A percentile compares a stretch with the other conserved stretches of the same genome.
phyloP scores from a whole-genome alignment of 2,113 vertebrate species.

The Lathamus discolor region DNA sequence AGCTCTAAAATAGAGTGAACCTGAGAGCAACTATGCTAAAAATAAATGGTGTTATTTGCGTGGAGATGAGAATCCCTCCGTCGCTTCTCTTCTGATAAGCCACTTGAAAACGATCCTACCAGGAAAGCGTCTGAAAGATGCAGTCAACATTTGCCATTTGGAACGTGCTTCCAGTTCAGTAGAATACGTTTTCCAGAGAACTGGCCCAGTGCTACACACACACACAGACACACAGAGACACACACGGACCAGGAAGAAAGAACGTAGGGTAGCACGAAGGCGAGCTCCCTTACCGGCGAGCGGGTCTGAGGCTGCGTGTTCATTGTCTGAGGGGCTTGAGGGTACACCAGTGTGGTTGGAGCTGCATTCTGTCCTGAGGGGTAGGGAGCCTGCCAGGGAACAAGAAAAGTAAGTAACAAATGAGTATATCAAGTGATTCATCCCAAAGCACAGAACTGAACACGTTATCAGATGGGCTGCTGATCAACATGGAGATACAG shows the following conservation, averaged over 20 bases:
- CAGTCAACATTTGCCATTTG: background rate
- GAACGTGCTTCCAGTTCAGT: constrained; percentile 8
- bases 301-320: constrained; percentile 94
- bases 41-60: background rate
- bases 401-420: background rate
- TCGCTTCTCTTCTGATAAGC: background rate
- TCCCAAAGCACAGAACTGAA: background rate
- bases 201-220: background rate
- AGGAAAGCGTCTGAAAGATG: background rate
- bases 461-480: rapidly evolving
- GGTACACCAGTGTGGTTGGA: constrained; percentile 89
- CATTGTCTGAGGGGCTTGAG: constrained; percentile 93
- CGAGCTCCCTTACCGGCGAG: constrained; percentile 84
- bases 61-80: background rate
- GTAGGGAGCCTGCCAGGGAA: constrained; percentile 86
- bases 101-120: background rate
- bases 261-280: background rate
- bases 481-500: background rate
- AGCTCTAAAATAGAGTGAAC: constrained; percentile 23
- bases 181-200: constrained; percentile 12
- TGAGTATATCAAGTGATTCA: background rate
- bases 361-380: constrained; percentile 94
- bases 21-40: constrained; percentile 13
- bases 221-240: background rate
- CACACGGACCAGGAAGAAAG: background rate